Evolutionary conservation across 2,797 vertebrate genomes (phyloP), one percentile per base, ranked within the genome.

Genomic region (Dendrocincla tyrannina): DNA sequence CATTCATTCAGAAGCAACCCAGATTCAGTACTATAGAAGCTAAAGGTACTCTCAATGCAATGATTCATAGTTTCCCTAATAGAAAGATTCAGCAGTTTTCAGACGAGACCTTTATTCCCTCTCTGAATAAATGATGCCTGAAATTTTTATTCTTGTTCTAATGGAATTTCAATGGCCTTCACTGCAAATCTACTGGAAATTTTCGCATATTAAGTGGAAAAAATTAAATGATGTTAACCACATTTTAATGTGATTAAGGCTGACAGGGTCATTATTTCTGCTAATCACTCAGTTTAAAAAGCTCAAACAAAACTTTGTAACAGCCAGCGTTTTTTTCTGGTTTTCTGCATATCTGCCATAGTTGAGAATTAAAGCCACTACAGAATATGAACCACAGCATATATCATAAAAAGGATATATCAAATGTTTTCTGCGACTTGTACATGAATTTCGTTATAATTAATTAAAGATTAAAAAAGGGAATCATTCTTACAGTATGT

Each of bases 81-180:
- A 99, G 98, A 99, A 99, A 99, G 99, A 99, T 99, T 99, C 99
- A 99, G 99, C 99, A 99, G 98, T 99, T 99, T 99, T 99, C 98
- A 98, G 97, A 98, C 95, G 88, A 98, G 98, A 98, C 99, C 98
- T 99, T 98, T 98, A 99, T 98, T 98, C 96, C 98, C 98, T 98
- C 98, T 98, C 99, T 99, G 99, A 99, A 99, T 99, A 99, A 99
- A 99, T 99, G 99, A 99, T 99, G 99, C 99, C 99, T 99, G 99
- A 99, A 99, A 99, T 99, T 99, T 99, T 99, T 99, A 99, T 99
- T 99, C 99, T 99, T 99, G 99, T 99, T 99, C 98, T 99, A 99
- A 99, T 99, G 99, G 99, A 99, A 99, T 99, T 99, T 99, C 99
- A 99, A 99, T 99, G 99, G 99, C 99, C 99, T 99, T 98, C 98